Base-by-base conservation (phyloP, 2,113 vertebrate species). In the Baryphthengus martii region DNA sequence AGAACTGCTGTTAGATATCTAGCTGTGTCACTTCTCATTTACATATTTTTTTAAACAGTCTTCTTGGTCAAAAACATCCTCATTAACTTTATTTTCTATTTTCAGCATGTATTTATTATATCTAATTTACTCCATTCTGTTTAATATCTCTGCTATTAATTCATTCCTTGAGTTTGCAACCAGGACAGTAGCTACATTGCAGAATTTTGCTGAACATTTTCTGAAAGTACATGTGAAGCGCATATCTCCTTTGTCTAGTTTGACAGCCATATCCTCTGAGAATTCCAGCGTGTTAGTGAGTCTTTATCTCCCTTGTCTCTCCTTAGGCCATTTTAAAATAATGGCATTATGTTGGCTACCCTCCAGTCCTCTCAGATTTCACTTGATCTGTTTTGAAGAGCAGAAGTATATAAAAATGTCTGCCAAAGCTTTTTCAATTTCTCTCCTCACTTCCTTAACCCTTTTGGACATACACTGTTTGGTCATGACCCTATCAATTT, bases 241-340 rank as follows among this genome's bases (percentile, higher is more conserved):
- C 65, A 42, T 86, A 90, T 75, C 74, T 72, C 28, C 89, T 96
- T 95, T 94, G 88, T 96, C 65, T 96, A 61, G 44, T 35, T 29
- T 97, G 93, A 93, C 50, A 91, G 74, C 24, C 77, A 45, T 92
- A 81, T 92, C 68, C 61, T 94, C 63, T 81, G 83, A 96, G 89
- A 97, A 95, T 95, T 67, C 79, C 89, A 97, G 87, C 90, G 39
- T 94, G 45, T 82, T 66, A 93, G 33, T 80, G 79, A 91, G 45
- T 33, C 96, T 92, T 65, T 86, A 76, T 61, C 50, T 96, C 66
- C 17, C 73, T 83, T 88, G 53, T 88, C 42, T 97, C 18, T 95
- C 52, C 58, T 91, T 96, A 94, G 70, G 49, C 67, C 89, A 53
- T 94, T 95, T 88, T 49, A 93, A 96, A 95, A 85, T 83, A 96